Evolutionary conservation across 2,888 invertebrate species (phyloP).

Genomic region (Eupithecia dodoneata): DNA sequence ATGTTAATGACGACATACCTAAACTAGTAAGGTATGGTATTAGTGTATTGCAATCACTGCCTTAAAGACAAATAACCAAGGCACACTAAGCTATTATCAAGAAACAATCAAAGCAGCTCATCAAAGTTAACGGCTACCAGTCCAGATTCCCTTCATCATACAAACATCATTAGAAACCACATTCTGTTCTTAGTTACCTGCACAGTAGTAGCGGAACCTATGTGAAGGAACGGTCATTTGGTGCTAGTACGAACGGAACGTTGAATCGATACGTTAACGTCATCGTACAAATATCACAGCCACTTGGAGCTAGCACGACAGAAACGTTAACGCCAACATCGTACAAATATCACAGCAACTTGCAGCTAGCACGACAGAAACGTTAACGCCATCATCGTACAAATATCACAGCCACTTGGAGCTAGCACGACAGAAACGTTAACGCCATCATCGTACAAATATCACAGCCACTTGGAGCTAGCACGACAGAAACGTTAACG

Average conservation of each 20-base stretch:
- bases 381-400: too few species aligned
- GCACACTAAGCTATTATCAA: constrained; percentile 9
- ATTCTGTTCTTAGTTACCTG: constrained; percentile 31
- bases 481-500: too few species aligned
- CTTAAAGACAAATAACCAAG: neutral
- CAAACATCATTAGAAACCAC: constrained; percentile 32
- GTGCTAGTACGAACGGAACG: neutral
- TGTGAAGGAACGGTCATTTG: constrained; percentile 43
- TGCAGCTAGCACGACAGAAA: too few species aligned
- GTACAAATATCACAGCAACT: neutral
- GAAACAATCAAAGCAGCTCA: constrained; percentile 11
- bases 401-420: too few species aligned
- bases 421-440: too few species aligned
- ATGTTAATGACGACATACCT: too few species aligned
- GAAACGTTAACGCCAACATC: too few species aligned
- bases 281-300: neutral
- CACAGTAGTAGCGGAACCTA: constrained; percentile 40
- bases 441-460: too few species aligned
- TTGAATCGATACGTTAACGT: neutral
- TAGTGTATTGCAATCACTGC: neutral
- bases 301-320: too few species aligned
- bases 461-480: too few species aligned
- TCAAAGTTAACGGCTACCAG: constrained; percentile 4
- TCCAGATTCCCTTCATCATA: constrained; percentile 16
- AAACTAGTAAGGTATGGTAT: too few species aligned